These are phyloP conservation scores for Drosophila subquinaria DNA, from an alignment of 2,888 invertebrate genomes.

Conservation along the genomic window DNA sequence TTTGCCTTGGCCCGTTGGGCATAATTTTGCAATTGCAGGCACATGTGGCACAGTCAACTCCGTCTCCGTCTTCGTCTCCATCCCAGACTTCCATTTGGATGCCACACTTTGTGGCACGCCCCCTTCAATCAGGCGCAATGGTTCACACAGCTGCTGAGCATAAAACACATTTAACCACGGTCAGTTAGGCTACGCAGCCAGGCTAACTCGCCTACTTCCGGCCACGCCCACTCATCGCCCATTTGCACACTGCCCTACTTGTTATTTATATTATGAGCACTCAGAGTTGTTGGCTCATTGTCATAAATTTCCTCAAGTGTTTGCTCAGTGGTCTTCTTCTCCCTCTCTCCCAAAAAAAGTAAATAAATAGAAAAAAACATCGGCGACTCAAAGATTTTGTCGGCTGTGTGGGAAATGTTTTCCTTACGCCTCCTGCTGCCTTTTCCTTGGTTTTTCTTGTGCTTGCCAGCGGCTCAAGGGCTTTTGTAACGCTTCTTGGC, in stretches of 20 bases:
- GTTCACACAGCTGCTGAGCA: constrained; percentile 51
- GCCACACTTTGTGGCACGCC: constrained; percentile 41
- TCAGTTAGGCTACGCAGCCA: constrained; percentile 62
- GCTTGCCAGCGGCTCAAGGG: constrained; percentile 52
- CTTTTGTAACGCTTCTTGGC: constrained; percentile 39
- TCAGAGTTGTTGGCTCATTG: constrained; percentile 78
- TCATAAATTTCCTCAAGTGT: constrained; percentile 79
- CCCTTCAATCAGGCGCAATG: constrained; percentile 67
- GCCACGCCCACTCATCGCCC: constrained; percentile 59
- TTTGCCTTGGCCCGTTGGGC: constrained; percentile 71
- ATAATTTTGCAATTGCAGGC: constrained; percentile 83
- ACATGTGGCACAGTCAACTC: constrained; percentile 60
- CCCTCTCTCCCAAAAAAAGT: too few species aligned
- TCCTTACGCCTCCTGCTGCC: background rate
- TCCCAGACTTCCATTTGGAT: constrained; percentile 4
- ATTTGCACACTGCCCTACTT: constrained; percentile 65
- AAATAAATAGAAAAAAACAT: constrained; percentile 15
- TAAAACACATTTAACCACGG: constrained; percentile 72
- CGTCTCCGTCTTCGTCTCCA: background rate
- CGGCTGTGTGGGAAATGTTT: constrained; percentile 44
- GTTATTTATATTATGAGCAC: constrained; percentile 81
- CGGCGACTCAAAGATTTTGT: constrained; percentile 54
- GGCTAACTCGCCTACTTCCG: constrained; percentile 2
- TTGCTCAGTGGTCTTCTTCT: constrained; percentile 54
- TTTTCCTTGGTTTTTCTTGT: constrained; percentile 21